Conservation (phyloP, 2,888 invertebrate species). For the Melitaea athalia region DNA sequence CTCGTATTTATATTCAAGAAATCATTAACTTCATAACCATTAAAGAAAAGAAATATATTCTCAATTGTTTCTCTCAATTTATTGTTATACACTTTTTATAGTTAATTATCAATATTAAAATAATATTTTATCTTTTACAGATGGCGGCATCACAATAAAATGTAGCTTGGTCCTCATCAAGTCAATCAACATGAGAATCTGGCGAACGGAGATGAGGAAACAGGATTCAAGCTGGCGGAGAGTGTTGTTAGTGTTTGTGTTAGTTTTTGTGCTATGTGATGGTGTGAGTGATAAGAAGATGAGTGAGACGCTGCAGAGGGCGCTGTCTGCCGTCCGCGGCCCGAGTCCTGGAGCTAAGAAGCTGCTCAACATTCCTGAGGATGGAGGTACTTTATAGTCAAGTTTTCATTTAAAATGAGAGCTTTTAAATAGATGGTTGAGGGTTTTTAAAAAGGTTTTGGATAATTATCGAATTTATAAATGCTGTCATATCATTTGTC, state of each 20-base stretch:
- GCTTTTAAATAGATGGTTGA: too few species aligned
- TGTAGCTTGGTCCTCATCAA: constrained; percentile 44
- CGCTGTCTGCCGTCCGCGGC: constrained; percentile 76
- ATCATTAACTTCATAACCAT: too few species aligned
- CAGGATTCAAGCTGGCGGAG: constrained; percentile 65
- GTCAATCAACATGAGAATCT: constrained; percentile 40
- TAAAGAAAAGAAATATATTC: too few species aligned
- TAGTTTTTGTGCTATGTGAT: constrained; percentile 59
- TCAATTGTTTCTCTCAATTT: too few species aligned
- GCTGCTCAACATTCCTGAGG: constrained; percentile 78
- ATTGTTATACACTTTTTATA: neutral
- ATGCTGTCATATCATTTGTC: too few species aligned
- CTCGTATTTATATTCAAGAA: too few species aligned
- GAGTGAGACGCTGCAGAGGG: constrained; percentile 79
- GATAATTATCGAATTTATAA: too few species aligned
- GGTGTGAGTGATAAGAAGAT: constrained; percentile 70
- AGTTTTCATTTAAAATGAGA: neutral
- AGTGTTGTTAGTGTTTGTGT: constrained; percentile 53
- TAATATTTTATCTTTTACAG: constrained; percentile 43
- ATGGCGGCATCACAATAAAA: constrained; percentile 49
- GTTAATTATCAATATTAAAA: neutral
- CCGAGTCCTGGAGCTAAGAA: constrained; percentile 81
- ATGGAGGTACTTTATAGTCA: constrained; percentile 68
- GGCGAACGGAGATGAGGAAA: constrained; percentile 54
- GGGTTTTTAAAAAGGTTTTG: too few species aligned